These are phyloP conservation scores for Cynoglossus semilaevis DNA, from an alignment of 2,113 vertebrate species.

Conservation along the genomic window DNA sequence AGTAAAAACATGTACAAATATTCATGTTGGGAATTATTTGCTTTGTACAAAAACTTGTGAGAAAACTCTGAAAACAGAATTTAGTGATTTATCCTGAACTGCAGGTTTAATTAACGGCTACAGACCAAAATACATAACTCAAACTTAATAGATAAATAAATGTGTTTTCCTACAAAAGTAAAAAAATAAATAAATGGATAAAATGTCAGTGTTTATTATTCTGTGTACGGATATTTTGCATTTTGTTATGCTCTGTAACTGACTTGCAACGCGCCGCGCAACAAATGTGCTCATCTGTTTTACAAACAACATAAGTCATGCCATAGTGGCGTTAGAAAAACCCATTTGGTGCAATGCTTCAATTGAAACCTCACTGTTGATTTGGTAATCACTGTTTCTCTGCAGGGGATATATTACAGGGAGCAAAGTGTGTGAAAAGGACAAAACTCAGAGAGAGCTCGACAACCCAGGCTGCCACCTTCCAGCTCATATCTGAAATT, in stretches of 20 bases:
- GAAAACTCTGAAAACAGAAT: no score
- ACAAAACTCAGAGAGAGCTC: neutral
- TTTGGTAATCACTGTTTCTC: conserved; percentile 33
- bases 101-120: no score
- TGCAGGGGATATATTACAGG: conserved; percentile 2
- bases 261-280: neutral
- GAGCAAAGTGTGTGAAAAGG: conserved; percentile 6
- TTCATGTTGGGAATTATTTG: no score
- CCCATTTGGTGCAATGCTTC: neutral
- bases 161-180: no score
- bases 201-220: no score
- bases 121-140: no score
- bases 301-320: neutral
- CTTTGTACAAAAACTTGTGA: no score
- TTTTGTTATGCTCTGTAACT: neutral
- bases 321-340: neutral
- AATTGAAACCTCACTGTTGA: conserved; percentile 4
- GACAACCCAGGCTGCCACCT: conserved; percentile 8
- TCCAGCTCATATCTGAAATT: conserved; percentile 9
- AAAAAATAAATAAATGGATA: no score
- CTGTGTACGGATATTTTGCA: neutral
- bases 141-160: no score
- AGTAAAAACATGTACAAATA: no score
- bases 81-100: no score
- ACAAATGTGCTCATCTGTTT: neutral